phyloP scores from a whole-genome alignment of 2,888 invertebrate species.

The Chrysolina haemoptera region DNA sequence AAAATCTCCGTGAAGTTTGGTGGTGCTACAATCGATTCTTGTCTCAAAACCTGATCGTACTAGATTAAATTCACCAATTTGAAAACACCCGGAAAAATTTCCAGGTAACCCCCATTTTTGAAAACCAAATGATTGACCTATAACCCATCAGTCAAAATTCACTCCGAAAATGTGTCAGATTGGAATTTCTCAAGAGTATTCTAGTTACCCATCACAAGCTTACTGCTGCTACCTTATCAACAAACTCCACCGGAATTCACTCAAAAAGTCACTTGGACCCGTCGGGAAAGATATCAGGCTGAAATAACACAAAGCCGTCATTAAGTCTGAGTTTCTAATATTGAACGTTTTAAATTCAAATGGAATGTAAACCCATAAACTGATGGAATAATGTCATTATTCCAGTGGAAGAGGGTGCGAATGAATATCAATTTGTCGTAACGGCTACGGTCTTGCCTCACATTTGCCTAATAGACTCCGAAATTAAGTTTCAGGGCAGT shows the following conservation, averaged over 20 bases:
- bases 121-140: too few species aligned
- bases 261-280: constrained; percentile 6
- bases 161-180: background rate
- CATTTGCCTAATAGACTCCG: constrained; percentile 45
- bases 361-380: constrained; percentile 39
- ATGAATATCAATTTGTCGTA: constrained; percentile 44
- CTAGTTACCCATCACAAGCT: background rate
- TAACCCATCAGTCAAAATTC: too few species aligned
- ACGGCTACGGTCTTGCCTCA: constrained; percentile 39
- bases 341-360: constrained; percentile 36
- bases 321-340: constrained; percentile 23
- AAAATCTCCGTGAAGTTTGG: too few species aligned
- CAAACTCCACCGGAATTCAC: constrained; percentile 1
- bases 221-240: constrained; percentile 4
- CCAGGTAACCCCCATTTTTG: too few species aligned
- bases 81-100: too few species aligned
- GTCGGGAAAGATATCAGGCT: constrained; percentile 9
- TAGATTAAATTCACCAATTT: too few species aligned
- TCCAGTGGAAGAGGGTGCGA: constrained; percentile 41
- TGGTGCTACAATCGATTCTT: too few species aligned
- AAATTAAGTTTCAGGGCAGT: constrained; percentile 19
- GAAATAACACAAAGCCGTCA: constrained; percentile 25
- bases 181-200: constrained; percentile 8
- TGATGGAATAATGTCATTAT: constrained; percentile 44
- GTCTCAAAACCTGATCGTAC: too few species aligned